A percentile compares a stretch with the other conserved stretches of the same genome.
Evolutionary conservation across 2,888 invertebrate species (phyloP).

Genomic region (Drosophila quasianomalipes): DNA sequence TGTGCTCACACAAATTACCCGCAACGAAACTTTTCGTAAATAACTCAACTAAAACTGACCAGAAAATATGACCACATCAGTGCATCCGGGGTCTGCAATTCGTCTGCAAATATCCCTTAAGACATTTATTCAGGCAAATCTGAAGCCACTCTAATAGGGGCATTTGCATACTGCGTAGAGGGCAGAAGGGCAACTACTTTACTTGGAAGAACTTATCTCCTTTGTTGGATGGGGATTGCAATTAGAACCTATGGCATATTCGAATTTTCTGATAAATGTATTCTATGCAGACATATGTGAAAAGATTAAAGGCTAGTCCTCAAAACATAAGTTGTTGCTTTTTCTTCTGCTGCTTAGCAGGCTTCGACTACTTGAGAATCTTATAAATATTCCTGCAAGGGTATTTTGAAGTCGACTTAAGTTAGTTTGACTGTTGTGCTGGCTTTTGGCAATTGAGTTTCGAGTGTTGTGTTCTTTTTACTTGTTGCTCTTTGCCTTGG

Average conservation of each 20-base stretch:
- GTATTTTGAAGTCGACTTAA: constrained; percentile 17
- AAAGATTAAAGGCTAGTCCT: not conserved
- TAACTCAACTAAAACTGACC: constrained; percentile 16
- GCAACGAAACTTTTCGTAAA: constrained; percentile 3
- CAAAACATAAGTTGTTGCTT: not conserved
- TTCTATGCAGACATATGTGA: not conserved
- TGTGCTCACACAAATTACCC: constrained; percentile 4
- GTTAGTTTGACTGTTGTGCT: not conserved
- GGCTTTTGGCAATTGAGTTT: not conserved
- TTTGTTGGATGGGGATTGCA: not conserved
- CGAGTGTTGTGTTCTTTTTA: constrained; percentile 24
- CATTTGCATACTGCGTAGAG: not conserved
- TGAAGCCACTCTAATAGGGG: not conserved
- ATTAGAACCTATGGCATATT: not conserved
- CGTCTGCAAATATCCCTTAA: not conserved
- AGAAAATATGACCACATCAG: constrained; percentile 38
- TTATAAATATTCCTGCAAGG: not conserved
- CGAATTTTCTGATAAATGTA: not conserved
- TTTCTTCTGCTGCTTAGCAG: not conserved
- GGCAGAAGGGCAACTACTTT: not conserved
- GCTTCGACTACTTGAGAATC: not conserved
- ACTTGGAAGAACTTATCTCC: not conserved
- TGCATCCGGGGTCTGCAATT: not conserved
- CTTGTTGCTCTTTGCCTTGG: constrained; percentile 50
- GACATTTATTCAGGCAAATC: not conserved